Base-by-base conservation (phyloP, 1,140 invertebrate species). In the Pararge aegeria region DNA sequence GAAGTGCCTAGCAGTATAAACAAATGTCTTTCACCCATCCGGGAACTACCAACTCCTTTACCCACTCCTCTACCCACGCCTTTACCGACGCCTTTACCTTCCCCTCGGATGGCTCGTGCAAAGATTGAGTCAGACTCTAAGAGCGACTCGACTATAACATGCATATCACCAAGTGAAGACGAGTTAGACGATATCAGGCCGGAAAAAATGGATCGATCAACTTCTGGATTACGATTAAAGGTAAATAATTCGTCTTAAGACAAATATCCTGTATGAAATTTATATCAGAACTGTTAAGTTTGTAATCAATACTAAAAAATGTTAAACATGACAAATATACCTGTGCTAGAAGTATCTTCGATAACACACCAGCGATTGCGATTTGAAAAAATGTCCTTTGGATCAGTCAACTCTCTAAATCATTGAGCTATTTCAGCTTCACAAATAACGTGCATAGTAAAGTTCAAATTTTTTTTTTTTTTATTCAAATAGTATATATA, bases 21-120 rank as follows among this genome's bases (percentile, higher is more conserved):
- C 68, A 94, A 94, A 77, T 95, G 94, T 78, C 89, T 95, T 50
- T 95, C 94, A 24, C 94, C 94, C 0, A 95, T 95, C 56, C 88
- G 94, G 53, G 94, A 95, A 80, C 80, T 95, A 50, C 94, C 94
- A 1, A 94, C 94, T 4, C 94, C 94, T 38, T 88, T 92, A 51
- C 93, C 94, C 0, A 94, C 94, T 2, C 94, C 94, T 30, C 90
- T 91, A 52, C 93, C 91, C 64, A 94, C 94, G 7, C 94, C 94
- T 13, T 89, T 93, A 24, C 90, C 94, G 5, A 94, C 94, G 1
- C 94, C 94, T 0, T 80, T 94, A 15, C 81, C 76, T 34, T 87
- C 73, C 58, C 89, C 71, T 59, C 82, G 72, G 62, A 88, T 85
- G 89, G 90, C 73, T 18, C 72, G 80, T 55, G 85, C 77, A 61